phyloP scores from a whole-genome alignment of 1,140 invertebrate species.

The Micrasema longulum region DNA sequence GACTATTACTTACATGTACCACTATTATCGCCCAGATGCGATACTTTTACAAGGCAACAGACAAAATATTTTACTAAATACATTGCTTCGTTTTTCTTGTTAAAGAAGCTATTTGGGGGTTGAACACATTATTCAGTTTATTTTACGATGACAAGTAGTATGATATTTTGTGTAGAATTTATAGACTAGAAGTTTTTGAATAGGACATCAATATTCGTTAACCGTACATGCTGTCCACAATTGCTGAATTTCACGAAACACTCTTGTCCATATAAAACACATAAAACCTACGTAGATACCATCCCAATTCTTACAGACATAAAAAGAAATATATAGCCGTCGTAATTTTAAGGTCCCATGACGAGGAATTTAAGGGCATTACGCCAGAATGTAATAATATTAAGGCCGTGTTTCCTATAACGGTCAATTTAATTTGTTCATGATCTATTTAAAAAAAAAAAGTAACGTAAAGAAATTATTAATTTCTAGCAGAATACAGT shows the following conservation, averaged over 20 bases:
- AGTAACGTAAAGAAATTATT: no score
- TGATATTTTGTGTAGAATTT: constrained; percentile 11
- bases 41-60: no score
- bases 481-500: no score
- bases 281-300: constrained; percentile 29
- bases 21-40: no score
- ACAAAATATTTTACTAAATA: no score
- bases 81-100: no score
- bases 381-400: neutral
- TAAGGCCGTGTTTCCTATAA: neutral
- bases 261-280: constrained; percentile 11
- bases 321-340: constrained; percentile 36
- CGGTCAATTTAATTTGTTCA: no score
- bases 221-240: constrained; percentile 18
- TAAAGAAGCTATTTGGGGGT: no score
- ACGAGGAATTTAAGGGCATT: constrained; percentile 16
- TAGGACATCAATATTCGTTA: constrained; percentile 35
- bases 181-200: constrained; percentile 30
- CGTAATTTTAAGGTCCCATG: constrained; percentile 29
- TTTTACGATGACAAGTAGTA: constrained; percentile 14
- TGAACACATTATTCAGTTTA: neutral
- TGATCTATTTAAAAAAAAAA: no score
- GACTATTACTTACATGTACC: no score
- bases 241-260: constrained; percentile 28
- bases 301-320: constrained; percentile 28